Base-by-base conservation (phyloP, 2,888 invertebrate genomes). In the Diadegma fenestrale region DNA sequence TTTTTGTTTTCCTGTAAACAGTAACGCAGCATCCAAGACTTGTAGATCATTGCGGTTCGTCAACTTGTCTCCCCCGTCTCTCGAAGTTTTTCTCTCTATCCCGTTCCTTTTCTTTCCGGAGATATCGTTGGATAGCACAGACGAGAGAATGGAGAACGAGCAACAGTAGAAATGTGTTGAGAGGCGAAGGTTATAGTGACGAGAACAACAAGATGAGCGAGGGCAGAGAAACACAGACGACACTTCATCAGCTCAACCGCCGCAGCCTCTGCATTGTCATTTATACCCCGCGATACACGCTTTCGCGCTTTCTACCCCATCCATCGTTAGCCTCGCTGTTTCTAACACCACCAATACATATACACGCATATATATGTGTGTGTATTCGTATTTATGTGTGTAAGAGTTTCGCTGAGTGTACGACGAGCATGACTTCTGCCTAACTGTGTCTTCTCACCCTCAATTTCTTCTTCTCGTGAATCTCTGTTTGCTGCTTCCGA, bases 211-310 rank as follows among this genome's bases (percentile, higher is more conserved):
- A n/a, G 66, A 79, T 87, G 84, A 86, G 82, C 87, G 83, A 86
- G 84, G 85, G 82, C 80, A 85, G 88, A 88, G 89, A 87, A 88
- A 90, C 88, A 89, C 88, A 88, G 91, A 89, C 89, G 91, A 92
- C 91, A 92, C 93, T 93, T 92, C 91, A 93, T 92, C 92, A 92
- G 90, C 88, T 91, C 90, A 87, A 90, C 86, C 90, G 90, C 33
- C 33, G 90, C 90, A 91, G 90, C 86, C 89, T 71, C 61, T 85
- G 89, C 89, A 93, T 93, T 93, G 92, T 93, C 91, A 91, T 92
- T 92, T 91, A 90, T 90, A 88, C 89, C 89, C 89, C 89, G 88
- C 87, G 88, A 89, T 90, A 89, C 89, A 90, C 83, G 86, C 88
- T 89, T 85, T 88, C 87, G 87, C 88, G 89, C 90, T 90, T 89